phyloP scores from a whole-genome alignment of 2,797 vertebrate genomes.

The Sebastes steindachneri region DNA sequence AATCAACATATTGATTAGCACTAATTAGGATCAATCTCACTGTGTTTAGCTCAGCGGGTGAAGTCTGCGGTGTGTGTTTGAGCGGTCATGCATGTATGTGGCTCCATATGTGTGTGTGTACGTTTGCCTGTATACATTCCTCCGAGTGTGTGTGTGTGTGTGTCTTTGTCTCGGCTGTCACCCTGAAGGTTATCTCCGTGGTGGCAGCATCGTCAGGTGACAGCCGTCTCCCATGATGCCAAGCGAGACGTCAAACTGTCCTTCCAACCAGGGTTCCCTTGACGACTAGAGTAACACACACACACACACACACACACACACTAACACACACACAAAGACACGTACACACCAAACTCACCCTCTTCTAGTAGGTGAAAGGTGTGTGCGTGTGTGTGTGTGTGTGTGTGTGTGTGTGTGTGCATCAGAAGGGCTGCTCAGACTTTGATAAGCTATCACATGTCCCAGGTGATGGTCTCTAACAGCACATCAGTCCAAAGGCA shows the following conservation, averaged over 20 bases:
- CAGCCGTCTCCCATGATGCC: constrained; percentile 98
- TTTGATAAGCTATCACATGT: constrained; percentile 99
- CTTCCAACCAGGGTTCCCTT: constrained; percentile 93
- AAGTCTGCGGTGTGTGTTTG: constrained; percentile 53
- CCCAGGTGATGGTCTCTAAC: constrained; percentile 96
- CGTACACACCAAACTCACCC: constrained; percentile 39
- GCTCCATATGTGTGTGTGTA: constrained; percentile 6
- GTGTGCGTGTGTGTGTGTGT: constrained; percentile 13
- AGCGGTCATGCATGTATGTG: constrained; percentile 58
- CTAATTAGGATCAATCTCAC: constrained; percentile 79
- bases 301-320: neutral
- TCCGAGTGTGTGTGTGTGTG: constrained; percentile 17
- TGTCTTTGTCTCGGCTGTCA: constrained; percentile 93
- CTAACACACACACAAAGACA: constrained; percentile 17
- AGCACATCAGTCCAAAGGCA: constrained; percentile 90
- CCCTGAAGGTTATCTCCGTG: constrained; percentile 98
- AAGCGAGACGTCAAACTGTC: constrained; percentile 96
- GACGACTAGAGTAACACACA: constrained; percentile 79
- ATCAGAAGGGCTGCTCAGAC: constrained; percentile 94
- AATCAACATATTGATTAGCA: constrained; percentile 79
- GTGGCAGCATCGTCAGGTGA: constrained; percentile 94
- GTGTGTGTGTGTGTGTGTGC: constrained; percentile 49
- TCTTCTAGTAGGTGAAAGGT: constrained; percentile 45
- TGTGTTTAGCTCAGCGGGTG: constrained; percentile 67
- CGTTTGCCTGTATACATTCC: constrained; percentile 12